These are phyloP conservation scores for Diprion similis DNA, from an alignment of 1,140 invertebrate genomes.

Conservation along the genomic window DNA sequence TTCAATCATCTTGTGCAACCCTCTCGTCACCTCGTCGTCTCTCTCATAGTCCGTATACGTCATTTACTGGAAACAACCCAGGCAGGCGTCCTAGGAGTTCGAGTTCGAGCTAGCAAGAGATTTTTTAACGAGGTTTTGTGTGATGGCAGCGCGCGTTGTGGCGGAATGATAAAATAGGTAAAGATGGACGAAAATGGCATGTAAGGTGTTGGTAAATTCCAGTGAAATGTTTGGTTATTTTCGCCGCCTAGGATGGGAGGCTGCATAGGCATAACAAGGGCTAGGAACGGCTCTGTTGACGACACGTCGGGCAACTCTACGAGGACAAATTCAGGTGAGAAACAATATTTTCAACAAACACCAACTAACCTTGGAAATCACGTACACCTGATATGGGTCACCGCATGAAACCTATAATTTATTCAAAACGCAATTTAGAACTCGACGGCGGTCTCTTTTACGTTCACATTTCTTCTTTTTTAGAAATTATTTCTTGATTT, in stretches of 20 bases:
- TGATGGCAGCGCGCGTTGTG: constrained; percentile 26
- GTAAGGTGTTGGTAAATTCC: constrained; percentile 53
- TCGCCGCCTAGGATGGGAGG: constrained; percentile 74
- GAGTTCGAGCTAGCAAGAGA: not conserved
- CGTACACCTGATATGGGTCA: constrained; percentile 13
- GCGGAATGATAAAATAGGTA: constrained; percentile 27
- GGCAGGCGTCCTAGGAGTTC: too few species aligned
- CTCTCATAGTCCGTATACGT: too few species aligned
- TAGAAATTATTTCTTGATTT: not conserved
- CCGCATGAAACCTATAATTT: constrained; percentile 21
- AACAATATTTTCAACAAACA: constrained; percentile 31
- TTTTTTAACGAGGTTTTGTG: not conserved
- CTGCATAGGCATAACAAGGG: constrained; percentile 82
- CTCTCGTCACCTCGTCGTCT: too few species aligned
- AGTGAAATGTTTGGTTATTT: constrained; percentile 62
- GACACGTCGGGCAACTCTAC: constrained; percentile 79
- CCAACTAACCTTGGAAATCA: constrained; percentile 21
- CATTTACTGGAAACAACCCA: too few species aligned
- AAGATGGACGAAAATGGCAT: constrained; percentile 60
- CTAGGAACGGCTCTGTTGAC: constrained; percentile 78
- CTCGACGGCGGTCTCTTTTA: not conserved
- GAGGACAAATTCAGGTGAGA: constrained; percentile 76
- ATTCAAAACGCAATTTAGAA: not conserved
- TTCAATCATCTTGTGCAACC: too few species aligned
- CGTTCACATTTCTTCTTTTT: not conserved